These are phyloP conservation scores for Erpornis zantholeuca DNA, from an alignment of 2,113 vertebrate species.

Conservation along the genomic window DNA sequence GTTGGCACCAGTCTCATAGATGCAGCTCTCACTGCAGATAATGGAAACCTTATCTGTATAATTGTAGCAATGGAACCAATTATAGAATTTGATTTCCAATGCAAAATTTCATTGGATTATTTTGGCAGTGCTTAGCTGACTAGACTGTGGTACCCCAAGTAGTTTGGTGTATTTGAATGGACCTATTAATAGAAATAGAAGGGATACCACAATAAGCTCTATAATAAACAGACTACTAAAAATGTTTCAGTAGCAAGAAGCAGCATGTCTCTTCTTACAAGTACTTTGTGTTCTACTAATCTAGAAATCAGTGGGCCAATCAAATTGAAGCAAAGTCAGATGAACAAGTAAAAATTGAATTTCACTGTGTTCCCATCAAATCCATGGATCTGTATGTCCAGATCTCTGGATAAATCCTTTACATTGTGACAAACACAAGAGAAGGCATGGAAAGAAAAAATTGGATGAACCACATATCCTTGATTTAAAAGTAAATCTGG, in stretches of 20 bases:
- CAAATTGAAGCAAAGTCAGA: background rate
- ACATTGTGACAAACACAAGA: background rate
- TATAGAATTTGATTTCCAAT: background rate
- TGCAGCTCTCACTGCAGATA: background rate
- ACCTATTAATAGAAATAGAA: background rate
- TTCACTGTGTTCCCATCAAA: background rate
- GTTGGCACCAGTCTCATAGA: background rate
- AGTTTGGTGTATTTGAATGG: background rate
- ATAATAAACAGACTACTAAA: background rate
- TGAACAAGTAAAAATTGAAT: background rate
- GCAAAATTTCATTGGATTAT: background rate
- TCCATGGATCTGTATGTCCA: background rate
- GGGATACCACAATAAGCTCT: background rate
- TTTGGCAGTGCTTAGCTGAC: background rate
- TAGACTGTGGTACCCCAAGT: background rate
- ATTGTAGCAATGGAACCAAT: background rate
- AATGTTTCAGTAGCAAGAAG: background rate
- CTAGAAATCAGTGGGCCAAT: background rate
- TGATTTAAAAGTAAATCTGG: background rate
- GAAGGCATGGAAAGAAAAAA: background rate
- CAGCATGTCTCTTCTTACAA: background rate
- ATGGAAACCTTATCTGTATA: background rate
- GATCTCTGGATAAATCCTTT: background rate
- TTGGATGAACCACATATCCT: background rate
- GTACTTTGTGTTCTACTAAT: background rate